A percentile compares a stretch with the other conserved stretches of the same genome.
phyloP scores from a whole-genome alignment of 2,888 invertebrate species.

The Bhutanitis thaidina region DNA sequence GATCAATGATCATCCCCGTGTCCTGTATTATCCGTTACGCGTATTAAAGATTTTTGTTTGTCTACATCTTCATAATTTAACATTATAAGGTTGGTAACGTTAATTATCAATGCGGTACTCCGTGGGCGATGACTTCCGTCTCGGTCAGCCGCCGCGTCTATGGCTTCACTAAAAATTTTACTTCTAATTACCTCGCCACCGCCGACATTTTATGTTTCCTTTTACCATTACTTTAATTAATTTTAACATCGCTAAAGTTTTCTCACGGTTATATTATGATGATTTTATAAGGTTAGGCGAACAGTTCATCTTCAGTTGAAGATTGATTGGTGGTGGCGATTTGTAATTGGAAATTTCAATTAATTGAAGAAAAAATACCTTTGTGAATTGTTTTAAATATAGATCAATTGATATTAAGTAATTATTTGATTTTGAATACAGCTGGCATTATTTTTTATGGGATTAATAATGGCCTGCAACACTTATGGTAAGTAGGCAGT shows the following conservation, averaged over 20 bases:
- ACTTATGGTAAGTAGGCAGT: no score
- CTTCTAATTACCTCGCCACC: slow-evolving; percentile 66
- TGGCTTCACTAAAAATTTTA: slow-evolving; percentile 53
- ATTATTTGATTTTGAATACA: no score
- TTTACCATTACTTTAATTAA: slow-evolving; percentile 71
- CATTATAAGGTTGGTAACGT: slow-evolving; percentile 21
- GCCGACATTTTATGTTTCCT: slow-evolving; percentile 71
- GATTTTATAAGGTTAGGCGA: slow-evolving; percentile 11
- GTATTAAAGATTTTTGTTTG: no score
- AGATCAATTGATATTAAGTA: no score
- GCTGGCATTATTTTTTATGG: no score
- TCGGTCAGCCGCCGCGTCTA: slow-evolving; percentile 41
- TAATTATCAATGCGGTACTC: slow-evolving; percentile 28
- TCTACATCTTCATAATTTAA: slow-evolving; percentile 18
- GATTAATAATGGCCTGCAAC: no score
- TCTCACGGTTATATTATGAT: slow-evolving; percentile 50
- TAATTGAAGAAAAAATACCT: no score
- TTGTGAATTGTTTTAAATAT: no score
- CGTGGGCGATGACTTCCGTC: slow-evolving; percentile 43
- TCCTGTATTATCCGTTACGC: no score
- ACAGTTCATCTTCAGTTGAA: slow-evolving; percentile 11
- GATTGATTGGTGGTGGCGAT: slow-evolving; percentile 2
- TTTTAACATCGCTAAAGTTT: slow-evolving; percentile 59
- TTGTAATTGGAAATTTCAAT: background rate
- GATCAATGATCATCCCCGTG: no score